Evolutionary conservation across 2,888 invertebrate genomes (phyloP), one percentile per base, ranked within the genome.

Genomic region (Malacosoma neustria): DNA sequence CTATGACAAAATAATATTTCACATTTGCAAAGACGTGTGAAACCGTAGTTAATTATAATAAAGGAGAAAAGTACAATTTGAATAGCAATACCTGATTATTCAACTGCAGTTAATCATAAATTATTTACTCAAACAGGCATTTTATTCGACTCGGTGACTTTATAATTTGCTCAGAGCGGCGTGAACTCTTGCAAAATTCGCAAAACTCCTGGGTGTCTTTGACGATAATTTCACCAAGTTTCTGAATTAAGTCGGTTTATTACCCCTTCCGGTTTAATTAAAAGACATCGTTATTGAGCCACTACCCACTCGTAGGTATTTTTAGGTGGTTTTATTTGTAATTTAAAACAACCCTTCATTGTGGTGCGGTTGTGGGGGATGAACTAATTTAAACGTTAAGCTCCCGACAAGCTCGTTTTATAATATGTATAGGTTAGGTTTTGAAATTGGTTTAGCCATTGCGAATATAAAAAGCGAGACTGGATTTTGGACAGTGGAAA

Each of bases 251-350:
- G 72, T 77, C 74, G 60, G 70, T 82, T 74, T 82, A 84, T 81
- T 82, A 74, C 79, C 82, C 77, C 63, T 72, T 71, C 72, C 61
- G 75, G 63, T 77, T 82, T 82, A 84, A 86, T 86, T 85, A 86
- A 84, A 77, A 73, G 77, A 75, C 75, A 72, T 75, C 73, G 77
- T 77, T 79, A 79, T 80, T 74, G 76, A 77, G 76, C 68, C 79
- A 81, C 84, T 82, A 82, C 74, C 75, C 72, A 76, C 77, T 79
- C 79, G 72, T 67, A 72, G 74, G 77, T 79, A 81, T 84, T 84
- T 84, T 85, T 85, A 81, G 77, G 77, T 81, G 69, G 72, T 86
- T 87, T 82, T 85, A 86, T 87, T 86, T 86, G 86, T 85, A 81
- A 87, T 87, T 86, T 86, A 86, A 86, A 86, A 68, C 75, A 76